A percentile compares a stretch with the other conserved stretches of the same genome.
phyloP scores from a whole-genome alignment of 2,113 vertebrate species.

The Zosterops lateralis region DNA sequence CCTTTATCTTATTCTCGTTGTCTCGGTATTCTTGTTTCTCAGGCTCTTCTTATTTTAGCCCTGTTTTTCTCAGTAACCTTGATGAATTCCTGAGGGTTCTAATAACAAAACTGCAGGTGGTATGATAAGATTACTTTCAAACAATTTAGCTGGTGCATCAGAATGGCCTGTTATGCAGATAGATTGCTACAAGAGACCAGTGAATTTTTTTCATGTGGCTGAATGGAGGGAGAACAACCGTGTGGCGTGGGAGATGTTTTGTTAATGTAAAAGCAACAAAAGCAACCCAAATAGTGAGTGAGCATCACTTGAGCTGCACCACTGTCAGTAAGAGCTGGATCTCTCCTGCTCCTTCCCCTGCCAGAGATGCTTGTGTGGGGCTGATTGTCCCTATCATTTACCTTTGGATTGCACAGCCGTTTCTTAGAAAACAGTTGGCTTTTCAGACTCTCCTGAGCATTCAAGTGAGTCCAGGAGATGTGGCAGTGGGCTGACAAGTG shows the following conservation, averaged over 20 bases:
- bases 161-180: too few relatives aligned
- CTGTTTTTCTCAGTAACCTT: too few relatives aligned
- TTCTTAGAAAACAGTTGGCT: not conserved
- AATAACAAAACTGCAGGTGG: too few relatives aligned
- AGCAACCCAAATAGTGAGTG: not conserved
- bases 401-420: rapidly evolving
- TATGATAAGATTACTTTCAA: too few relatives aligned
- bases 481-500: not conserved
- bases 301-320: not conserved
- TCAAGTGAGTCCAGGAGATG: not conserved
- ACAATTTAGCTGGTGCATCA: too few relatives aligned
- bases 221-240: not conserved
- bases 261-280: not conserved
- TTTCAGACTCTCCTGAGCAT: not conserved
- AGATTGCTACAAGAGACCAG: too few relatives aligned
- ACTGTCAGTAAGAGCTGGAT: not conserved
- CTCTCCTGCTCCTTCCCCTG: not conserved
- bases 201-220: not conserved
- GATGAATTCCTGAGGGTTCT: too few relatives aligned
- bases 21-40: too few relatives aligned
- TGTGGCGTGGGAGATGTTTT: rapidly evolving
- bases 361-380: rapidly evolving
- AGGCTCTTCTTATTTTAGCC: too few relatives aligned
- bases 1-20: too few relatives aligned
- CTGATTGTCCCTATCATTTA: not conserved